Percentiles rank a stretch among this genome's conserved stretches.
These are phyloP conservation scores for Cynocephalus volans DNA, from an alignment of 2,113 vertebrate species.

Conservation along the genomic window DNA sequence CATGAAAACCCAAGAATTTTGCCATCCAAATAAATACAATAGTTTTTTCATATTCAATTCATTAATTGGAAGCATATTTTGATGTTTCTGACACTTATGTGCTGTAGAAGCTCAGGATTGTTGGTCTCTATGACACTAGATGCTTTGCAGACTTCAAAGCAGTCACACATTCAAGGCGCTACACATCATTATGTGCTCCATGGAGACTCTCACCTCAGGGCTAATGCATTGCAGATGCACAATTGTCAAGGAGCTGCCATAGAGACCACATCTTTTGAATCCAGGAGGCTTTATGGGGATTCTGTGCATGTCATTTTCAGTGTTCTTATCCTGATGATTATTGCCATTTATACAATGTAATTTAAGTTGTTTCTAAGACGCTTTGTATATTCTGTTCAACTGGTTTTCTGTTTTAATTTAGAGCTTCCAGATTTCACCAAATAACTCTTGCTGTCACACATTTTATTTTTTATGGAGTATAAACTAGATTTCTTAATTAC, in stretches of 20 bases:
- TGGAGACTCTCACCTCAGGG: background rate
- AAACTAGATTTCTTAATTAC: background rate
- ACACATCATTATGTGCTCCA: background rate
- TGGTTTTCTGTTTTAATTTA: background rate
- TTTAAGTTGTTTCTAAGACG: background rate
- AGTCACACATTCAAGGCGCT: background rate
- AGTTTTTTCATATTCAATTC: background rate
- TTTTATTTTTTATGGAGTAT: constrained; percentile 7
- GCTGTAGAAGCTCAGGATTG: background rate
- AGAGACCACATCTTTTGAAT: background rate
- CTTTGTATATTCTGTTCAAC: background rate
- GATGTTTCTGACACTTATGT: background rate
- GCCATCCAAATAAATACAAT: background rate
- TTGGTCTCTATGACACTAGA: background rate
- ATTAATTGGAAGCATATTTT: background rate
- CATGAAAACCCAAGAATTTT: background rate
- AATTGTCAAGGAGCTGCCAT: background rate
- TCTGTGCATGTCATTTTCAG: background rate
- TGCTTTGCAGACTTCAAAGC: background rate
- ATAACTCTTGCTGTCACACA: background rate
- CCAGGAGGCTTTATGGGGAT: background rate
- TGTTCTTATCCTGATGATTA: background rate
- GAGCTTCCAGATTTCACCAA: background rate
- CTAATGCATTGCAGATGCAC: background rate
- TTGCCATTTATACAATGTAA: background rate